Conservation (phyloP, 35 echinoderm and acorn worm genomes). For the Chiridota heheva region DNA sequence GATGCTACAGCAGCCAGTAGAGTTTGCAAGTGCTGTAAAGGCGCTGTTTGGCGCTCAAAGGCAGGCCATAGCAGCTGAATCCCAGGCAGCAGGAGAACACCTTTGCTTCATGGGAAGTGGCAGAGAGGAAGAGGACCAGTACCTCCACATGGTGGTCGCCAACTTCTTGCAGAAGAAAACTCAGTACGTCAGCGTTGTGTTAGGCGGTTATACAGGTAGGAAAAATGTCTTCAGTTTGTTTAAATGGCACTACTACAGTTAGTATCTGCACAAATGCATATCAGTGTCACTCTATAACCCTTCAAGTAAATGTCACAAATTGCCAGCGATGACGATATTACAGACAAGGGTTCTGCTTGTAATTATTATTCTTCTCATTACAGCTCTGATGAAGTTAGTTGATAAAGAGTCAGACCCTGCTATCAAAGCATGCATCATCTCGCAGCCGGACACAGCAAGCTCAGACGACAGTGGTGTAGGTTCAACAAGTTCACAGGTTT, state of each 20-base stretch:
- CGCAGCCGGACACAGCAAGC: conserved; percentile 64
- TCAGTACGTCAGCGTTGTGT: conserved; percentile 92
- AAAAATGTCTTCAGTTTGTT: too few species aligned
- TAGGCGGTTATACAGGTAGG: conserved; percentile 91
- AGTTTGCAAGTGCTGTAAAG: conserved; percentile 97
- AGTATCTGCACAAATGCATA: too few species aligned
- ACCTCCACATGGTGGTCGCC: conserved; percentile 95
- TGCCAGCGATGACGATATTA: too few species aligned
- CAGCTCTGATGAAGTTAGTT: conserved; percentile 84
- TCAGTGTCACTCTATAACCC: too few species aligned
- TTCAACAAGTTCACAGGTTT: conserved; percentile 38
- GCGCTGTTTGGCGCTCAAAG: conserved; percentile 86
- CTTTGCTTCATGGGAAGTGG: conserved; percentile 96
- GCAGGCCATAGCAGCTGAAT: conserved; percentile 90
- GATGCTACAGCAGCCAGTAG: conserved; percentile 97
- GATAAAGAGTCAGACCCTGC: conserved; percentile 73
- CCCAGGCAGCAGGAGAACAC: conserved; percentile 87
- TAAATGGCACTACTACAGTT: too few species aligned
- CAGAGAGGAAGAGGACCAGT: conserved; percentile 94
- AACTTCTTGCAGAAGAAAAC: conserved; percentile 99
- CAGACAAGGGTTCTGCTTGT: too few species aligned
- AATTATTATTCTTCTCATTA: neutral
- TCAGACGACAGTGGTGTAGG: conserved; percentile 85
- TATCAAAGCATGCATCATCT: conserved; percentile 75
- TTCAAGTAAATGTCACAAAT: too few species aligned